Percentiles rank a stretch among this genome's conserved stretches.
Conservation (phyloP, 1,140 invertebrate genomes). For the Babylonia areolata region DNA sequence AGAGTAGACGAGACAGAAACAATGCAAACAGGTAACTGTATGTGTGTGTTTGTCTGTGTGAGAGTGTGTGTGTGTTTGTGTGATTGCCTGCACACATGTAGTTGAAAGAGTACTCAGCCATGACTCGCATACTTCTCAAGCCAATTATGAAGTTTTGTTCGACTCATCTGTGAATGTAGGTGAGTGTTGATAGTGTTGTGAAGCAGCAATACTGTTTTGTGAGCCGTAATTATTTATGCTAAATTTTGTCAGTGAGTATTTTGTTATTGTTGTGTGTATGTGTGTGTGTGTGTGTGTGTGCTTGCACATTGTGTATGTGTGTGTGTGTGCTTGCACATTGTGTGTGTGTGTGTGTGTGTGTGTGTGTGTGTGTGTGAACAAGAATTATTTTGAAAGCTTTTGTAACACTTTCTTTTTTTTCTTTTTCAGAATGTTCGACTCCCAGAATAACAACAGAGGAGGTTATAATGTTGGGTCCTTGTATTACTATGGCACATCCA, state of each 20-base stretch:
- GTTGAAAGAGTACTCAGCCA: no score
- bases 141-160: no score
- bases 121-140: no score
- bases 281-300: neutral
- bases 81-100: no score
- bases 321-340: neutral
- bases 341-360: neutral
- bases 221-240: no score
- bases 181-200: no score
- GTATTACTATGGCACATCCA: constrained; percentile 69
- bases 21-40: constrained; percentile 67
- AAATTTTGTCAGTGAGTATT: no score
- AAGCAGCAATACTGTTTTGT: no score
- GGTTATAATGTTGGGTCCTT: constrained; percentile 73
- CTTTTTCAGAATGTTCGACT: constrained; percentile 70
- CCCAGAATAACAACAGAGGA: constrained; percentile 73
- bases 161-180: no score
- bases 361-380: neutral
- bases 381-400: no score
- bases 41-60: neutral
- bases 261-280: no score
- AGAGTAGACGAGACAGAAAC: constrained; percentile 58
- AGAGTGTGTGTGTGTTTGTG: neutral
- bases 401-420: constrained; percentile 35
- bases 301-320: neutral